Evolutionary conservation across 2,888 invertebrate species (phyloP).

Genomic region (Drosophila nr. medialis): DNA sequence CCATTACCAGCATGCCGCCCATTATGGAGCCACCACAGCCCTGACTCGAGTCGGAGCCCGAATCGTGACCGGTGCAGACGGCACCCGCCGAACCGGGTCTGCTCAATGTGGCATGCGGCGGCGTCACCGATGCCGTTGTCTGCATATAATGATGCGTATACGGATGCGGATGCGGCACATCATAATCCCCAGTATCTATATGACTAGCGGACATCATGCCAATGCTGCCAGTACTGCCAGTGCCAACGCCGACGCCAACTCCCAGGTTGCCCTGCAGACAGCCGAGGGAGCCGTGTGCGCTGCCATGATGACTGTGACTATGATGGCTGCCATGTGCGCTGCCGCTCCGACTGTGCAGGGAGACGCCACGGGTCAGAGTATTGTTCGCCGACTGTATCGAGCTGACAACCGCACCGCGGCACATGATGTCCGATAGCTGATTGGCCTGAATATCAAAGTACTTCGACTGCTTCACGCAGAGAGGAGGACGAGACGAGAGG

Average conservation of each 20-base stretch:
- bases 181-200: constrained; percentile 85
- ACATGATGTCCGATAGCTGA: constrained; percentile 85
- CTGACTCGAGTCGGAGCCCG: constrained; percentile 84
- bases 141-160: constrained; percentile 85
- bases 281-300: constrained; percentile 81
- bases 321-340: constrained; percentile 81
- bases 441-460: constrained; percentile 85
- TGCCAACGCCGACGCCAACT: constrained; percentile 62
- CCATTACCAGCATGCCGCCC: constrained; percentile 80
- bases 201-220: constrained; percentile 83
- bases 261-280: constrained; percentile 79
- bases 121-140: constrained; percentile 84
- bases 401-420: constrained; percentile 85
- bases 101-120: constrained; percentile 84
- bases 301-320: constrained; percentile 80
- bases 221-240: constrained; percentile 79
- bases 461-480: constrained; percentile 78
- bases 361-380: constrained; percentile 84
- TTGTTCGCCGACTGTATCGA: constrained; percentile 85
- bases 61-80: constrained; percentile 84
- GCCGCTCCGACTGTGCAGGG: constrained; percentile 83
- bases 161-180: constrained; percentile 85
- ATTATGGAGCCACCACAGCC: constrained; percentile 84
- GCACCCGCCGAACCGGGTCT: constrained; percentile 84
- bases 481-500: neutral